Base-by-base conservation (phyloP, 2,888 invertebrate genomes). In the Mactromeris polynyma region DNA sequence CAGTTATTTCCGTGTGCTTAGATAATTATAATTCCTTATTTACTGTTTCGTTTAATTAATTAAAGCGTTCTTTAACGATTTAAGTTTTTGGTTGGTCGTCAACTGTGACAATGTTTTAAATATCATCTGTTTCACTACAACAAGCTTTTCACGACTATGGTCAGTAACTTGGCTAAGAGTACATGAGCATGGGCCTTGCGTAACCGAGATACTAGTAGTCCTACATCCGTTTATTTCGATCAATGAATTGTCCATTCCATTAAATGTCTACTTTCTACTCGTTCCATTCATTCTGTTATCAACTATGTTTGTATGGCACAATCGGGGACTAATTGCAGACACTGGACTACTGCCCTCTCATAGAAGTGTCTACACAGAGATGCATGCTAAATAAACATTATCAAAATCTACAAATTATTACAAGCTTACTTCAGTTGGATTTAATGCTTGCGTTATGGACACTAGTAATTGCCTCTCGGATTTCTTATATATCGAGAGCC, bases 401-500 rank as follows among this genome's bases (percentile, higher is more conserved):
- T 26, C 58, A 73, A 31, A 73, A 33, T 36, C 36, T 73, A 36
- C 19, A 26, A 73, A 73, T 73, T 36, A 73, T 73, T 33, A 36
- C 36, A 73, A 33, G 73, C 19, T 73, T 33, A 14, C 36, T 33
- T 36, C 36, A 33, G 2, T 33, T 73, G 19, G 17, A 2, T 19
- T 36, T 79, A 40, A 79, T 42, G 46, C n/a, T 42, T 40, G 40
- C 33, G 46, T n/a, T 42, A 79, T 79, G 79, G 79, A 79, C 79
- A 42, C 38, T 26, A 14, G 69, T 73, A 73, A 83, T 83, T 83
- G 58, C 73, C 21, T 73, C 69, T 83, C 83, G 21, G 26, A 33
- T 73, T 46, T 73, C 83, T 83, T 69, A 58, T 31, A 83, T 83
- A 40, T 73, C 36, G 73, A 73, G 73, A 73, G 42, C 0, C 46